These are phyloP conservation scores for Pontoporia blainvillei DNA, from an alignment of 2,113 vertebrate species.

Conservation along the genomic window DNA sequence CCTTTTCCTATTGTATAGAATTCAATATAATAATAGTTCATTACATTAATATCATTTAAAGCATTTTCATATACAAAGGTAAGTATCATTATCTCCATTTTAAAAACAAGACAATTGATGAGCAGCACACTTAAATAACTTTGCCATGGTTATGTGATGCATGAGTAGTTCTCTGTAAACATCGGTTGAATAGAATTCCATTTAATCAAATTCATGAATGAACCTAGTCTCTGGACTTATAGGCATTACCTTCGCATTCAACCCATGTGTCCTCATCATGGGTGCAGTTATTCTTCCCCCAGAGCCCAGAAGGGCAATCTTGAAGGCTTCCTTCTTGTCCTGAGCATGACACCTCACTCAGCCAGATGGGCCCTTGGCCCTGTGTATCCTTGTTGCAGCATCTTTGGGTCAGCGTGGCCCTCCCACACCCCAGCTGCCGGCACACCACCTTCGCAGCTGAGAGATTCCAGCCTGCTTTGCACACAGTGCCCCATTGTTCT, in stretches of 20 bases:
- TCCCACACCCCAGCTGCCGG: constrained; percentile 55
- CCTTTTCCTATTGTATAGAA: neutral
- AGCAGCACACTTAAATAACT: neutral
- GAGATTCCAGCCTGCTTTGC: constrained; percentile 43
- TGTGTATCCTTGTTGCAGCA: neutral
- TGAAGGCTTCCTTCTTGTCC: constrained; percentile 38
- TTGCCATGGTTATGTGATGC: neutral
- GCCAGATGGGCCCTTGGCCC: constrained; percentile 39
- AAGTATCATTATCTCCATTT: neutral
- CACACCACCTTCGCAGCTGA: constrained; percentile 30
- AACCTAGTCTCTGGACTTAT: neutral
- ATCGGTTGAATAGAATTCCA: neutral
- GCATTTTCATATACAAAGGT: neutral
- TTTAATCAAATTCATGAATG: neutral
- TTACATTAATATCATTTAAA: neutral
- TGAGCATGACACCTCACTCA: neutral
- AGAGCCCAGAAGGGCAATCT: neutral
- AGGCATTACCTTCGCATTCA: constrained; percentile 53
- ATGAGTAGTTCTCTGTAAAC: neutral
- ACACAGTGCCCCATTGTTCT: neutral
- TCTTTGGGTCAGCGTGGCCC: neutral
- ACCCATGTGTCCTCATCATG: constrained; percentile 38
- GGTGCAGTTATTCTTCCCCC: constrained; percentile 7
- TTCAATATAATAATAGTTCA: neutral
- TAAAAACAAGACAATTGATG: neutral